These are phyloP conservation scores for Glossophaga mutica DNA, from an alignment of 2,797 vertebrate species.

Conservation along the genomic window DNA sequence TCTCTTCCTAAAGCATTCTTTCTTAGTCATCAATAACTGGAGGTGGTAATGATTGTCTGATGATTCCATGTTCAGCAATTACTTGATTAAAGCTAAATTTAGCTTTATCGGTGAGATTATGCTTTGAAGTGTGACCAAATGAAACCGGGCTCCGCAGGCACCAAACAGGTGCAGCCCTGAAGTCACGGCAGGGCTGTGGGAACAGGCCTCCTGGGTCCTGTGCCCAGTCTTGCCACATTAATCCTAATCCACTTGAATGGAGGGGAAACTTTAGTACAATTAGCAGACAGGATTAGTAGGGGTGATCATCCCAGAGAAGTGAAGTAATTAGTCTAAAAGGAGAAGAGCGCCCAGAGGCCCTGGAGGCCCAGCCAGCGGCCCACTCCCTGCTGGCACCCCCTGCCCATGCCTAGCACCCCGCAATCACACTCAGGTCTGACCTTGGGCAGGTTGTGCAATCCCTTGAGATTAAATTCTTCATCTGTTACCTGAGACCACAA, in stretches of 20 bases:
- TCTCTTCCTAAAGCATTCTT: neutral
- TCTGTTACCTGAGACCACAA: slow-evolving; percentile 58
- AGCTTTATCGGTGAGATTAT: slow-evolving; percentile 53
- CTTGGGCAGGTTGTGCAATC: slow-evolving; percentile 18
- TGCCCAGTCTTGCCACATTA: neutral
- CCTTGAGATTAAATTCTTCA: slow-evolving; percentile 39
- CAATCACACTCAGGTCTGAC: neutral
- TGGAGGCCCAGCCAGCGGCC: neutral
- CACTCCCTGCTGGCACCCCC: neutral
- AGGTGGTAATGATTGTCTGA: neutral
- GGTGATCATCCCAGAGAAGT: neutral
- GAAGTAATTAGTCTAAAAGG: slow-evolving; percentile 7
- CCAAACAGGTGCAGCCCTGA: slow-evolving; percentile 24
- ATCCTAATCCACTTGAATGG: neutral
- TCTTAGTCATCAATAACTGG: slow-evolving; percentile 47
- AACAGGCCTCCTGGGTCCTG: neutral
- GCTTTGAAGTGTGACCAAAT: slow-evolving; percentile 58
- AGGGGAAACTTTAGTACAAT: neutral
- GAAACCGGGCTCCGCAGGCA: neutral
- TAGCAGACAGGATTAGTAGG: slow-evolving; percentile 2
- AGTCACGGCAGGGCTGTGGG: neutral
- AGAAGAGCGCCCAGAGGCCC: neutral
- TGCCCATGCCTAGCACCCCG: rapidly evolving
- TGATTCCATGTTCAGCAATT: slow-evolving; percentile 2
- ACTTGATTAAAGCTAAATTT: slow-evolving; percentile 60